Evolutionary conservation across 37 sponge, comb jelly and placozoan species (phyloP), one percentile per base, ranked within the genome.

Genomic region (Theonella swinhoei): DNA sequence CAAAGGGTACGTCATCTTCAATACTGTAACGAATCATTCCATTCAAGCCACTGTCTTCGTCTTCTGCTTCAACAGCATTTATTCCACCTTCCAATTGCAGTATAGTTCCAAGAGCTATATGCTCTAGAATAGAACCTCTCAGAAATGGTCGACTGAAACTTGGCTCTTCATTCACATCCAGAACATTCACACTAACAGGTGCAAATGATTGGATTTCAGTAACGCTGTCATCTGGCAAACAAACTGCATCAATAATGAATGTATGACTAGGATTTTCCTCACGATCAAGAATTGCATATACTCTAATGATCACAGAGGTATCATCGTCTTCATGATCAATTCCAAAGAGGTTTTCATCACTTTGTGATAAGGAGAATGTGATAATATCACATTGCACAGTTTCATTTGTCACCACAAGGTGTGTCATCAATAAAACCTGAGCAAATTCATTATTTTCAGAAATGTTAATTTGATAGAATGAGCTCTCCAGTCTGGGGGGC

Each of bases 141-240:
- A 74, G 87, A 20, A 65, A 25, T n/a, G n/a, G 20, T 5, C 19
- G 7, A 1, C 30, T 26, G 38, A 88, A 86, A 11, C 0, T 30
- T 64, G 96, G 88, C 28, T 65, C 29, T 67, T 89, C 83, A 66
- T 96, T 96, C 9, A 90, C 82, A 39, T 92, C 93, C 3, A 32
- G 24, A 0, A 94, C 76, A 4, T 41, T 68, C 19, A 91, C 59
- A 2, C 2, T 76, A 0, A 90, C 61, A 8, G 32, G 32, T 14
- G 77, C 75, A 39, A 39, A 25, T 47, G 14, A 7, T 47, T 47
- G 54, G 11, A 5, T 32, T 43, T 30, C 34, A 80, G 3, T 25
- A 5, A 14, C 7, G 54, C 54, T 14, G 7, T 47, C 54, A 7
- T 17, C 54, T 7, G 54, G 54, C 54, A 47, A 47, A 47, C 54